These are phyloP conservation scores for Scrobipalpa costella DNA, from an alignment of 2,888 invertebrate genomes.

Conservation along the genomic window DNA sequence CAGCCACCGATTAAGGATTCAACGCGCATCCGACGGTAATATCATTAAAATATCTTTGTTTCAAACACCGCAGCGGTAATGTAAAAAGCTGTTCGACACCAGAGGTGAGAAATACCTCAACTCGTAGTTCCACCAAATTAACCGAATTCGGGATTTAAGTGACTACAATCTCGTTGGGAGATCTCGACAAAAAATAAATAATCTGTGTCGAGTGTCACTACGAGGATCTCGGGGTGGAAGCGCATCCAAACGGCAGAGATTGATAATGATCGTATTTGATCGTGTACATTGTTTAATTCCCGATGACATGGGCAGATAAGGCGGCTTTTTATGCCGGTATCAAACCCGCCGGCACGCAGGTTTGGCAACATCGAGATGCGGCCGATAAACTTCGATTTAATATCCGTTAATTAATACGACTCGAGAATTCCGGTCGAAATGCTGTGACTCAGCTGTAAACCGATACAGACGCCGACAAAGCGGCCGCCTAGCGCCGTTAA, in stretches of 20 bases:
- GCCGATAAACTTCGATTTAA: constrained; percentile 78
- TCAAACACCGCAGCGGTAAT: constrained; percentile 69
- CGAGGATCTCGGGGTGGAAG: constrained; percentile 28
- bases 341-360: constrained; percentile 71
- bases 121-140: constrained; percentile 60
- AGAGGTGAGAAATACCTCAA: constrained; percentile 75
- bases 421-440: constrained; percentile 73
- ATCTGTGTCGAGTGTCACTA: constrained; percentile 34
- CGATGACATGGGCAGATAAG: constrained; percentile 75
- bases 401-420: constrained; percentile 80
- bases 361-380: constrained; percentile 78
- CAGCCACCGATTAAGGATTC: constrained; percentile 74
- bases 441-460: constrained; percentile 73
- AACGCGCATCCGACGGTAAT: constrained; percentile 75
- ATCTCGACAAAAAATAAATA: constrained; percentile 40
- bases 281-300: constrained; percentile 74
- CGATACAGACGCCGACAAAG: constrained; percentile 75
- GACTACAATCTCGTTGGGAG: constrained; percentile 45
- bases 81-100: constrained; percentile 70
- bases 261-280: constrained; percentile 72
- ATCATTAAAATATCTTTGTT: constrained; percentile 80
- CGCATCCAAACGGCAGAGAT: constrained; percentile 38
- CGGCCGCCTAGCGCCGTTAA: constrained; percentile 72
- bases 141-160: constrained; percentile 59
- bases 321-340: constrained; percentile 60